phyloP scores from a whole-genome alignment of 2,888 invertebrate species.

The Schizaphis graminum region DNA sequence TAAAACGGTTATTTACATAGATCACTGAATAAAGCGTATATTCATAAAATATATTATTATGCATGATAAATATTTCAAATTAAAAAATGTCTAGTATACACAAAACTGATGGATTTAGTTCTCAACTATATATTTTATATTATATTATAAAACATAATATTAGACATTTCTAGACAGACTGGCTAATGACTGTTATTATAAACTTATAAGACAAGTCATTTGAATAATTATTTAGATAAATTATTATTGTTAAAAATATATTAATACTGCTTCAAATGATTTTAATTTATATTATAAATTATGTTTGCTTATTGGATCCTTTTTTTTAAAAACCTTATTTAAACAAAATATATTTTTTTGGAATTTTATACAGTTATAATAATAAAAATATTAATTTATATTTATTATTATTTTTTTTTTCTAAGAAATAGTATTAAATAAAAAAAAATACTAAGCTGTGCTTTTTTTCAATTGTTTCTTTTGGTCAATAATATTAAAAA shows the following conservation, averaged over 20 bases:
- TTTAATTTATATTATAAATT: neutral
- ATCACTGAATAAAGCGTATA: neutral
- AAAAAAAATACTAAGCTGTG: neutral
- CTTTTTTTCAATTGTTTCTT: neutral
- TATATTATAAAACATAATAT: no score
- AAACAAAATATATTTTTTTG: neutral
- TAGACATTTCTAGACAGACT: no score
- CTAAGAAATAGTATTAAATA: neutral
- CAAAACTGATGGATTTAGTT: neutral
- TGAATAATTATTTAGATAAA: neutral
- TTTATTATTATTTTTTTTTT: neutral
- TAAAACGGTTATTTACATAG: neutral
- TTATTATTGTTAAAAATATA: neutral
- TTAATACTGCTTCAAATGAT: neutral
- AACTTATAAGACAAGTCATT: neutral
- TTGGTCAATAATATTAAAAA: neutral
- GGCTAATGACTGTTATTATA: neutral
- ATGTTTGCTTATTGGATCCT: neutral
- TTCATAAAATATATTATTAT: neutral
- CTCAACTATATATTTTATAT: no score
- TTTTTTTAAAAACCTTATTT: neutral
- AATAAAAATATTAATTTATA: neutral
- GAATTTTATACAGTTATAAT: neutral
- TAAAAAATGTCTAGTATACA: neutral
- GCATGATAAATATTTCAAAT: neutral